Conservation (phyloP, 2,797 vertebrate genomes). For the Gastrophryne carolinensis region DNA sequence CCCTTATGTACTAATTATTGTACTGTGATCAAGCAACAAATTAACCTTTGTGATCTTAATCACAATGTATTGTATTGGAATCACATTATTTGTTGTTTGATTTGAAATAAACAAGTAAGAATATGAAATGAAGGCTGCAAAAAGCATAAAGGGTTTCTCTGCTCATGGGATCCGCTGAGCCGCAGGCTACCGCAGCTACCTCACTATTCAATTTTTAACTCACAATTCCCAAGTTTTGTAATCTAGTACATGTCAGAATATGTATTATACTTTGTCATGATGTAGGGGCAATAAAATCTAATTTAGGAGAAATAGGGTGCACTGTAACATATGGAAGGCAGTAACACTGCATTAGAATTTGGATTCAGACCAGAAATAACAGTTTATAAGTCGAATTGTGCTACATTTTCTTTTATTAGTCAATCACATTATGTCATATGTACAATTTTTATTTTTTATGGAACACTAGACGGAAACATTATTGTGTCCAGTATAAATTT, state of each 20-base stretch:
- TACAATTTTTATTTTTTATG: conserved; percentile 5
- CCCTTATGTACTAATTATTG: too few species aligned
- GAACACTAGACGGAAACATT: conserved; percentile 11
- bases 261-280: conserved; percentile 38
- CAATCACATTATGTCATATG: conserved; percentile 26
- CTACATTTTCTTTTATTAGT: conserved; percentile 39
- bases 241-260: conserved; percentile 26
- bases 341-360: conserved; percentile 38
- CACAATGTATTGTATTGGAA: too few species aligned
- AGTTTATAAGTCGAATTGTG: conserved; percentile 39
- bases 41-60: too few species aligned
- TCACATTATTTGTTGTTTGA: too few species aligned
- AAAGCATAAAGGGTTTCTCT: too few species aligned
- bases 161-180: too few species aligned
- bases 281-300: conserved; percentile 43
- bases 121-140: too few species aligned
- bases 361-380: conserved; percentile 43
- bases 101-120: too few species aligned
- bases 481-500: conserved; percentile 4
- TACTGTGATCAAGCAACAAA: too few species aligned
- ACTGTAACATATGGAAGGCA: conserved; percentile 37
- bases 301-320: conserved; percentile 16
- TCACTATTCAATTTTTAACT: too few species aligned
- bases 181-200: too few species aligned
- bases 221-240: conserved; percentile 32